Conservation (phyloP, 2,113 vertebrate genomes). For the Galbula dea region DNA sequence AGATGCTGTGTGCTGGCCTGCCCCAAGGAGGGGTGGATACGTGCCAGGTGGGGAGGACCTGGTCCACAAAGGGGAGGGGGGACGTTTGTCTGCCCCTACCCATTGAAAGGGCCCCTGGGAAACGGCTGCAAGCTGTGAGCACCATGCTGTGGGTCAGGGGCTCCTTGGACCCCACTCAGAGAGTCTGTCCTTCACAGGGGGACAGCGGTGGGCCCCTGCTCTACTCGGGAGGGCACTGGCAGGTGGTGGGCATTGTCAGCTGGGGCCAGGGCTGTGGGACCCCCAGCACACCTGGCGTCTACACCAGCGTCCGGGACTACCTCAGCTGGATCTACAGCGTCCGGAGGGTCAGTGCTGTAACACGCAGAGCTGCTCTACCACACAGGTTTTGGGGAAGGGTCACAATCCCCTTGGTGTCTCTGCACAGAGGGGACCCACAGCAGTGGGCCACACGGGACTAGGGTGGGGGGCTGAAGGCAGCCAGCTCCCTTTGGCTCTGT, state of each 20-base stretch:
- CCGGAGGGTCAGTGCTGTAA: slow-evolving; percentile 73
- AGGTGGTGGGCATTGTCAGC: slow-evolving; percentile 86
- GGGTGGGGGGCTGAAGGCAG: background rate
- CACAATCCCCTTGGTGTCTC: background rate
- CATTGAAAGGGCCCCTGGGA: background rate
- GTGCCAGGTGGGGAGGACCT: slow-evolving; percentile 81
- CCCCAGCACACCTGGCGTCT: slow-evolving; percentile 79
- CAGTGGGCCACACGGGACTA: accelerated
- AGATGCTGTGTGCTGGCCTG: slow-evolving; percentile 88
- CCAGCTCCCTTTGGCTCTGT: background rate
- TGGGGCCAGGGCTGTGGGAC: slow-evolving; percentile 89
- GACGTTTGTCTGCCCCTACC: accelerated
- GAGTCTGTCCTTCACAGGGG: slow-evolving; percentile 70
- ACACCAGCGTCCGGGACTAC: slow-evolving; percentile 78
- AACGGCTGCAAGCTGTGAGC: accelerated
- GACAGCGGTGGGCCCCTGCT: slow-evolving; percentile 92
- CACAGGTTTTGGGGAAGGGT: background rate
- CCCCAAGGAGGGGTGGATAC: slow-evolving; percentile 80
- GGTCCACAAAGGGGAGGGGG: background rate
- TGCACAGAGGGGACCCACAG: background rate
- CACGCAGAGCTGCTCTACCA: accelerated
- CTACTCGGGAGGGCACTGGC: slow-evolving; percentile 66
- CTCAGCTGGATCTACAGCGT: slow-evolving; percentile 82
- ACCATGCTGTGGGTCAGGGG: accelerated
- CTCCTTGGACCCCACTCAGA: background rate